Conservation (phyloP, 53 echinoderm and acorn worm species). For the Paelopatides confundens region DNA sequence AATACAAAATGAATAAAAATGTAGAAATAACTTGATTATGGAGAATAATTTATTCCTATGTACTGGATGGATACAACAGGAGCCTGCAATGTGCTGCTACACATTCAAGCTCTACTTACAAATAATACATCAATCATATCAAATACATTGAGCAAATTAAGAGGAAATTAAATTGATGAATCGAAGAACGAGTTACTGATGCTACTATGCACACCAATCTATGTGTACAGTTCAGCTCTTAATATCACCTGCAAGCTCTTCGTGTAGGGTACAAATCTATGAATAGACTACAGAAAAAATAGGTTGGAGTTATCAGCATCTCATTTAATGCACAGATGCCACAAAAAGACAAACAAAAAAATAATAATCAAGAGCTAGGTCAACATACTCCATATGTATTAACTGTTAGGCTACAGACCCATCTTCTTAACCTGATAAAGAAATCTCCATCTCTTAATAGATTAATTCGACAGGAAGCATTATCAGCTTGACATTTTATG, state of each 20-base stretch:
- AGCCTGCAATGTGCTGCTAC: slow-evolving; percentile 38
- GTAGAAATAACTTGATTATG: slow-evolving; percentile 32
- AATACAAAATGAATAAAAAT: no score
- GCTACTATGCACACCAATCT: not conserved
- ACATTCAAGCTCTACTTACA: slow-evolving; percentile 35
- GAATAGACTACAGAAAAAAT: not conserved
- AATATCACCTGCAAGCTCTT: not conserved
- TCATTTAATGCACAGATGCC: not conserved
- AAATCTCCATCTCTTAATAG: no score
- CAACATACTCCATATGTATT: not conserved
- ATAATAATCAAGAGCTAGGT: not conserved
- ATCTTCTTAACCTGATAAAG: no score
- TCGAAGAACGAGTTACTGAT: not conserved
- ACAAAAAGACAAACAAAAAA: no score
- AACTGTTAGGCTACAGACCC: not conserved
- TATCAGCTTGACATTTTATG: not conserved
- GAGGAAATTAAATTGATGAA: not conserved
- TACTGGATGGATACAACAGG: slow-evolving; percentile 43
- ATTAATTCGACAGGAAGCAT: not conserved
- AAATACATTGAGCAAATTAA: not conserved
- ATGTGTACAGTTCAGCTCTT: no score
- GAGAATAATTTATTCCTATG: slow-evolving; percentile 47
- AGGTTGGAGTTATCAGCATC: not conserved
- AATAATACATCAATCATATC: slow-evolving; percentile 30
- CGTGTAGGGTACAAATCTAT: not conserved